Evolutionary conservation across 2,113 vertebrate genomes (phyloP).

Genomic region (Periophthalmodon schlosseri): DNA sequence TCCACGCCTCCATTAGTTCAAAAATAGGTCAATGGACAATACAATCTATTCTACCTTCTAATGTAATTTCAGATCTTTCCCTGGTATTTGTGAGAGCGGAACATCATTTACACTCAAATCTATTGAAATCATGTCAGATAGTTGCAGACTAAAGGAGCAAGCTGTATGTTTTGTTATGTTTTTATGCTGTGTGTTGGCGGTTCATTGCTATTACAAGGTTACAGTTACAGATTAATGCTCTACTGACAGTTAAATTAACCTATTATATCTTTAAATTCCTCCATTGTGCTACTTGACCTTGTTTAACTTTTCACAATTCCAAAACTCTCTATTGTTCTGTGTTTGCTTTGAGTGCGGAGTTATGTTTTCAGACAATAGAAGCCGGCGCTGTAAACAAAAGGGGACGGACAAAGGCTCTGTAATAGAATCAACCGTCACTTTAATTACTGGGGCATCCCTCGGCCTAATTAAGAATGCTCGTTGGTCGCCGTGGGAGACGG

Average conservation of each 20-base stretch:
- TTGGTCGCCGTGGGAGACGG: slow-evolving; percentile 58
- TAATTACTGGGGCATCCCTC: slow-evolving; percentile 60
- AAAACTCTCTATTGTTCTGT: slow-evolving; percentile 26
- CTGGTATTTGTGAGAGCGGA: neutral
- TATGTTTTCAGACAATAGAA: slow-evolving; percentile 43
- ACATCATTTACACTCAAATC: neutral
- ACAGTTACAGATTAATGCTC: neutral
- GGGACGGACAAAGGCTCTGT: slow-evolving; percentile 44
- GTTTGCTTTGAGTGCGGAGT: slow-evolving; percentile 27
- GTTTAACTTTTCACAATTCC: slow-evolving; percentile 25
- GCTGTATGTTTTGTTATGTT: neutral
- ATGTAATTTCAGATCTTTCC: neutral
- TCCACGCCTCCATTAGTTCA: neutral
- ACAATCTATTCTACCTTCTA: neutral
- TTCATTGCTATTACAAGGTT: neutral
- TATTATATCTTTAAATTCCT: slow-evolving; percentile 22
- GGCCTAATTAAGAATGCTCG: slow-evolving; percentile 57
- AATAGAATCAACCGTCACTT: slow-evolving; percentile 66
- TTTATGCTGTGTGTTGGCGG: neutral
- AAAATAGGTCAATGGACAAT: neutral
- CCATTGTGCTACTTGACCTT: slow-evolving; percentile 6
- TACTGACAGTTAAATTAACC: slow-evolving; percentile 1
- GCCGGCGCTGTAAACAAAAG: slow-evolving; percentile 38
- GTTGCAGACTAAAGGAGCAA: no score
- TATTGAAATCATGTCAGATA: no score